These are phyloP conservation scores for Platanista minor DNA, from an alignment of 2,113 vertebrate species.

Conservation along the genomic window DNA sequence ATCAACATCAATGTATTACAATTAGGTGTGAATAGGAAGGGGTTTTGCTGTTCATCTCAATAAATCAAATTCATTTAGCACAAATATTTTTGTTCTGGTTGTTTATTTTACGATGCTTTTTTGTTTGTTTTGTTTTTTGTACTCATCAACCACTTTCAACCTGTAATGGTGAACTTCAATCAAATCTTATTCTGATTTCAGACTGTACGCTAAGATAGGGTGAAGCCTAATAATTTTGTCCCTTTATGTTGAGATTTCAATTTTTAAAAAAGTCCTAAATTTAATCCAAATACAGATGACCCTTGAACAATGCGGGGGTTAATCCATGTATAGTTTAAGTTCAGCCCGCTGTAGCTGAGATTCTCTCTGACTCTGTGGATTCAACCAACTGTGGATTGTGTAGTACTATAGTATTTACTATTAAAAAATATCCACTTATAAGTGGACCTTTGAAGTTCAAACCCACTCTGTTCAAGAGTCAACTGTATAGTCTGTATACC, in stretches of 20 bases:
- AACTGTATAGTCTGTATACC: background rate
- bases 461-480: background rate
- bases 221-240: background rate
- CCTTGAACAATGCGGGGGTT: background rate
- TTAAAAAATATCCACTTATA: background rate
- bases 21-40: background rate
- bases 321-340: background rate
- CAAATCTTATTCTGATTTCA: background rate
- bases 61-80: slow-evolving; percentile 60
- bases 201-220: background rate
- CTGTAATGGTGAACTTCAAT: background rate
- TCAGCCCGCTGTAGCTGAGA: background rate
- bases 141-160: background rate
- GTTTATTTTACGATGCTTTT: slow-evolving; percentile 34
- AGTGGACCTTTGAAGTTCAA: background rate
- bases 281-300: background rate
- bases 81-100: background rate
- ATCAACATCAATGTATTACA: background rate
- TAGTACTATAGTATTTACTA: background rate
- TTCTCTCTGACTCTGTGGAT: background rate
- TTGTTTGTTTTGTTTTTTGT: background rate
- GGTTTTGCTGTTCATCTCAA: slow-evolving; percentile 42
- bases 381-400: background rate
- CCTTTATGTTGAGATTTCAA: background rate
- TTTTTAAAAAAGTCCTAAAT: background rate